Percentiles rank a stretch among this genome's conserved stretches.
Conservation (phyloP, 2,113 vertebrate species). For the Atrichornis clamosus region DNA sequence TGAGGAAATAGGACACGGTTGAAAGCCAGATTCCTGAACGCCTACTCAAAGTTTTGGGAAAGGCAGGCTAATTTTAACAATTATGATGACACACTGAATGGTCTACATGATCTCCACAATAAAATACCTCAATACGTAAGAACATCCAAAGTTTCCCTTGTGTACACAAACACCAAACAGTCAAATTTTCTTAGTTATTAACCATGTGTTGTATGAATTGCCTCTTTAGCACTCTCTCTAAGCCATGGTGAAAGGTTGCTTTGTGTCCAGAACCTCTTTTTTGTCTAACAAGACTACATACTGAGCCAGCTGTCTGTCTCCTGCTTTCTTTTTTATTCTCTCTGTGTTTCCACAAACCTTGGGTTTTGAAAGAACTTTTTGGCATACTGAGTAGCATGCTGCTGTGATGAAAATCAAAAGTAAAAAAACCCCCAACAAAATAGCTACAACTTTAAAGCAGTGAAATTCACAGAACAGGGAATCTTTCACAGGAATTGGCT, state of each 20-base stretch:
- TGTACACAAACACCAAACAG: background rate
- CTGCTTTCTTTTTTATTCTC: slow-evolving; percentile 33
- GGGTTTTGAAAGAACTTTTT: slow-evolving; percentile 32
- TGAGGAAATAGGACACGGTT: background rate
- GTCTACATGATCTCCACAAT: background rate
- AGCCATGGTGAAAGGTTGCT: slow-evolving; percentile 18
- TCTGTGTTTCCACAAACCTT: slow-evolving; percentile 33
- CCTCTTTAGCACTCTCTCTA: background rate
- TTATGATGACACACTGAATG: background rate
- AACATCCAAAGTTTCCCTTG: background rate
- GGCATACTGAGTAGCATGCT: slow-evolving; percentile 30
- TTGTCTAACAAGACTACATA: slow-evolving; percentile 36
- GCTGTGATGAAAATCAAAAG: slow-evolving; percentile 49
- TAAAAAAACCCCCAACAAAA: background rate
- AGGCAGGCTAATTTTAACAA: background rate
- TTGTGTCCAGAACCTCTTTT: slow-evolving; percentile 34
- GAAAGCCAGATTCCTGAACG: background rate
- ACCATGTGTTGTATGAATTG: background rate
- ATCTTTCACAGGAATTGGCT: slow-evolving; percentile 44
- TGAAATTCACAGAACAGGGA: slow-evolving; percentile 26
- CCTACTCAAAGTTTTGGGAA: background rate
- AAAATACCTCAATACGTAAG: background rate
- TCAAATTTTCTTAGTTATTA: slow-evolving; percentile 19
- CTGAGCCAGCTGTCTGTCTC: slow-evolving; percentile 35
- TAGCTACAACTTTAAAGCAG: background rate